Evolutionary conservation across 2,113 vertebrate species (phyloP).

Genomic region (Sphyrna mokarran): DNA sequence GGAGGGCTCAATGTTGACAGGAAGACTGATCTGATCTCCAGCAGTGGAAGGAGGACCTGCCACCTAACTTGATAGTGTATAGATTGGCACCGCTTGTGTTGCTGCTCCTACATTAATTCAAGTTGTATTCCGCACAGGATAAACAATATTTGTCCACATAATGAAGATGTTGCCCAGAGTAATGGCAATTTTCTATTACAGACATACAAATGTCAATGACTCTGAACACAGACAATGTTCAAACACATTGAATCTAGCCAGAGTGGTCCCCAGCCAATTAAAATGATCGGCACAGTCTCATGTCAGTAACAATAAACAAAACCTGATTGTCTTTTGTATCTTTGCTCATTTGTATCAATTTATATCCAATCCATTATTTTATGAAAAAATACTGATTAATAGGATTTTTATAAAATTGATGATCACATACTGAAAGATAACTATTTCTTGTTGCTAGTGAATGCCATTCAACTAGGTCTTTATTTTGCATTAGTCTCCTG

Average conservation of each 20-base stretch:
- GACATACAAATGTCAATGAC: constrained; percentile 49
- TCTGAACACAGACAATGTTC: constrained; percentile 50
- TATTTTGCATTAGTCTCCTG: constrained; percentile 43
- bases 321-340: constrained; percentile 3
- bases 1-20: constrained; percentile 54
- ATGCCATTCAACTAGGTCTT: constrained; percentile 40
- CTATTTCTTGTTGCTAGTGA: constrained; percentile 35
- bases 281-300: constrained; percentile 49
- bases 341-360: constrained; percentile 34
- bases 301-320: constrained; percentile 37
- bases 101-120: constrained; percentile 46
- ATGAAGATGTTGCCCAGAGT: constrained; percentile 54
- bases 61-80: constrained; percentile 55
- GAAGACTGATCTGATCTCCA: constrained; percentile 60
- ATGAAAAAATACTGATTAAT: not conserved
- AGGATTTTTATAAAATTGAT: constrained; percentile 43
- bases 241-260: constrained; percentile 53
- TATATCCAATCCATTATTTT: constrained; percentile 37
- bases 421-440: constrained; percentile 26
- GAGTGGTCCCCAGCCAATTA: constrained; percentile 51
- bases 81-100: constrained; percentile 51
- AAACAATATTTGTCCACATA: constrained; percentile 55
- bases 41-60: constrained; percentile 58
- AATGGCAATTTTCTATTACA: constrained; percentile 54
- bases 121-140: constrained; percentile 54